phyloP scores from a whole-genome alignment of 2,113 vertebrate genomes.

The Loxodonta africana region DNA sequence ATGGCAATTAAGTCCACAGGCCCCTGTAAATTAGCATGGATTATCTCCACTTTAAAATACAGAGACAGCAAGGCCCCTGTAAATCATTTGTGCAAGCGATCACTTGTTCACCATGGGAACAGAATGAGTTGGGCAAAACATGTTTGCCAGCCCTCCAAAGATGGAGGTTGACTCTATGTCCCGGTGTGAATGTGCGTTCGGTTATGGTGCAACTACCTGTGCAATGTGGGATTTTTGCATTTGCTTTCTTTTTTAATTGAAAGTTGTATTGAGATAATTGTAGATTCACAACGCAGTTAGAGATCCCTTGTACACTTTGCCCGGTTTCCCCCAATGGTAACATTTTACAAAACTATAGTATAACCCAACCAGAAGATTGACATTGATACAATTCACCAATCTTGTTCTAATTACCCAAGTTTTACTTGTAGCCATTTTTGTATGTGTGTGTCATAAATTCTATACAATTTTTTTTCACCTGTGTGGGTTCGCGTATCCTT shows the following conservation, averaged over 20 bases:
- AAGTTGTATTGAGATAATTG: conserved; percentile 4
- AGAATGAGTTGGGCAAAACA: conserved; percentile 7
- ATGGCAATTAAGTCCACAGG: conserved; percentile 71
- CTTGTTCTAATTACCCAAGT: conserved; percentile 26
- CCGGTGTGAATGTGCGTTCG: neutral
- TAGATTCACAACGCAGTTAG: neutral
- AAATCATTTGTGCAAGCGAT: conserved; percentile 57
- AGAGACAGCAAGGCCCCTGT: conserved; percentile 45
- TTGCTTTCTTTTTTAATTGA: conserved; percentile 35
- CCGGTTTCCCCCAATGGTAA: neutral
- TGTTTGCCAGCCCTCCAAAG: neutral
- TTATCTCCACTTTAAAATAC: conserved; percentile 58
- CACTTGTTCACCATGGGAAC: conserved; percentile 46
- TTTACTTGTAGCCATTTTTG: conserved; percentile 3
- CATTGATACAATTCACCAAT: neutral
- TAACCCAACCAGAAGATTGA: conserved; percentile 4
- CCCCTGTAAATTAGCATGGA: conserved; percentile 59
- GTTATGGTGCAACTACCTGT: neutral
- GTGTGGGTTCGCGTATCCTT: neutral
- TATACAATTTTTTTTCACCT: neutral
- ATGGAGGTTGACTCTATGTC: neutral
- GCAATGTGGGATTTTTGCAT: neutral
- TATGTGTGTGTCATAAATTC: conserved; percentile 43
- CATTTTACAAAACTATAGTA: conserved; percentile 21
- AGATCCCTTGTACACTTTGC: conserved; percentile 3